Base-by-base conservation (phyloP, 2,888 invertebrate genomes). In the Neoaliturus tenellus region DNA sequence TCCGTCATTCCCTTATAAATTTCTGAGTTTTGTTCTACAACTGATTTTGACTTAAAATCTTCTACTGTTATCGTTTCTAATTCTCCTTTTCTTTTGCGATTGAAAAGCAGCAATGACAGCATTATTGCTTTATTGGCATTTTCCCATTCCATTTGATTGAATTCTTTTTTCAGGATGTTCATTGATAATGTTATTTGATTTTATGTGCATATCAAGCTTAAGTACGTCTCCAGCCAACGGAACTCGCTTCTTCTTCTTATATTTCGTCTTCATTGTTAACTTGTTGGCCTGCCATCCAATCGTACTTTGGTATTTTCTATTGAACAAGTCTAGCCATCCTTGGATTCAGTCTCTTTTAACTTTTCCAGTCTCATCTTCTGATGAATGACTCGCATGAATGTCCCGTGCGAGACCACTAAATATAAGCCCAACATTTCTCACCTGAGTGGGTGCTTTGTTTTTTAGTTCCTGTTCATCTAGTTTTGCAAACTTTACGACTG, bases 231-330 rank as follows among this genome's bases (percentile, higher is more conserved):
- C 23, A 23, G 55, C 55, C 20, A 55, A 23, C 5, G 55, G 55
- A 2, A 55, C 20, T 3, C 55, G 20, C 23, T 55, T 55, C 20
- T 10, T n/a, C 55, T 23, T 55, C 17, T 17, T 44, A 14, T n/a
- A 48, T 48, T 48, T 48, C 55, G 20, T 55, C 23, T 55, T 55
- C 25, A 25, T 5, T 4, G 55, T 20, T 12, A 55, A 20, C 25
- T 55, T 55, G 20, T 55, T 55, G 55, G 55, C 55, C 12, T 55
- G 55, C 55, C 55, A 55, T 20, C 55, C 55, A 25, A 55, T 55
- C 3, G 55, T 55, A 23, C 25, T 55, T 3, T 5, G 8, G 12
- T 55, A 55, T 25, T 20, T 55, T 20, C 55, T 2, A 55, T 25
- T 23, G 25, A 23, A 55, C 20, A 55, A 20, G 3, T 55, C 55